phyloP scores from a whole-genome alignment of 2,113 vertebrate genomes.

The Neolamprologus modestus region DNA sequence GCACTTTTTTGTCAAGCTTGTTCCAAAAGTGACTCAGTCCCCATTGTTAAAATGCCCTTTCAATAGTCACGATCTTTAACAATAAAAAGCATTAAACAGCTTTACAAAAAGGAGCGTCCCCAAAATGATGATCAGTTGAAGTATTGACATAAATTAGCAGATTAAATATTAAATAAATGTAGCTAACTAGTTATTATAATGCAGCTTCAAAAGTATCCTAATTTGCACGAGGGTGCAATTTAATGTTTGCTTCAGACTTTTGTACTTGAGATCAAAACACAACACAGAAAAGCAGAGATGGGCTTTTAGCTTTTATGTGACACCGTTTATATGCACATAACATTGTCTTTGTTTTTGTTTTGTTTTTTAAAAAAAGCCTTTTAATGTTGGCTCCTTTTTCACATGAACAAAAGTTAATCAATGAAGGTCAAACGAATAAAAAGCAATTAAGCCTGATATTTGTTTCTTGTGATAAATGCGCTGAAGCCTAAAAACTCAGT shows the following conservation, averaged over 20 bases:
- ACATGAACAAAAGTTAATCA: neutral
- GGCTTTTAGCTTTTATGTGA: neutral
- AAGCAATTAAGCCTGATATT: neutral
- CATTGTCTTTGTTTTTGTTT: neutral
- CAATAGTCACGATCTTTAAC: neutral
- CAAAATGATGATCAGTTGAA: neutral
- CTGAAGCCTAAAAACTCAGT: neutral
- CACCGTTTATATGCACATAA: neutral
- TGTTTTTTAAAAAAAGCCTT: neutral
- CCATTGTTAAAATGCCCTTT: neutral
- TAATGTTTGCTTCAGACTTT: neutral
- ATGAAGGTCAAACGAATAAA: rapidly evolving
- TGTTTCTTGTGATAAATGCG: neutral
- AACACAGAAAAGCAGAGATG: neutral
- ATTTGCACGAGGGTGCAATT: neutral
- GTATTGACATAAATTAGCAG: neutral
- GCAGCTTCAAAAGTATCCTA: neutral
- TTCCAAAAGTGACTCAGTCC: neutral
- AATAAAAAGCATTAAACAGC: neutral
- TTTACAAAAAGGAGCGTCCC: neutral
- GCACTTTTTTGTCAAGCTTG: neutral
- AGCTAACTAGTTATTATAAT: neutral
- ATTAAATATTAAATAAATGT: neutral
- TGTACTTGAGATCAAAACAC: neutral
- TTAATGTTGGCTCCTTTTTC: neutral